Evolutionary conservation across 1,140 invertebrate species (phyloP), one percentile per base, ranked within the genome.

Genomic region (Doryteuthis pealeii): DNA sequence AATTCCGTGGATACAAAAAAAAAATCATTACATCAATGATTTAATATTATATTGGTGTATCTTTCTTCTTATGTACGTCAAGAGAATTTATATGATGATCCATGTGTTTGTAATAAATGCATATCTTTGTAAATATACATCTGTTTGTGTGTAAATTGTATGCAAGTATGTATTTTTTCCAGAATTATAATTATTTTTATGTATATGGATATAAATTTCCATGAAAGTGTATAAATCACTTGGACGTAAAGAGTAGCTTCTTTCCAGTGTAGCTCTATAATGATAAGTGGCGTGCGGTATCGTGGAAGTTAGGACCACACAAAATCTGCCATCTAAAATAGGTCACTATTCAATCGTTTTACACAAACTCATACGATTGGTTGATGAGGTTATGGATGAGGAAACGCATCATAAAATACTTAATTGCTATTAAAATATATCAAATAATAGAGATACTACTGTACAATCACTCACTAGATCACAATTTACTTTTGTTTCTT

Each of bases 341-440:
- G 54, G 54, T 62, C 54, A 62, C 54, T 62, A 62, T 62, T 62
- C 54, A 62, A 62, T 62, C 54, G 54, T 62, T 62, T 22, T 62
- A 62, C 54, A 62, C 54, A 62, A 62, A 62, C 54, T 62, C 54
- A 62, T 62, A 62, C 54, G 54, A 62, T 62, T 62, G 54, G 54
- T 62, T 28, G 54, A 62, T 62, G 26, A 62, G 12, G 54, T 18
- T 62, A 62, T 62, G 54, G 54, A 62, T 62, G 54, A 62, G 18
- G 54, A 62, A 62, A 62, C 54, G 54, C 22, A 28, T 62, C 54
- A 28, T 22, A 62, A 62, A 62, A 62, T 62, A 62, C 54, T 28
- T 28, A 62, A 62, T 62, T 62, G 54, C 54, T 22, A 62, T n/a
- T n/a, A n/a, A n/a, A 62, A 62, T n/a, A 62, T 62, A 18, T n/a